These are phyloP conservation scores for Synanthedon andrenaeformis DNA, from an alignment of 2,888 invertebrate species.

Conservation along the genomic window DNA sequence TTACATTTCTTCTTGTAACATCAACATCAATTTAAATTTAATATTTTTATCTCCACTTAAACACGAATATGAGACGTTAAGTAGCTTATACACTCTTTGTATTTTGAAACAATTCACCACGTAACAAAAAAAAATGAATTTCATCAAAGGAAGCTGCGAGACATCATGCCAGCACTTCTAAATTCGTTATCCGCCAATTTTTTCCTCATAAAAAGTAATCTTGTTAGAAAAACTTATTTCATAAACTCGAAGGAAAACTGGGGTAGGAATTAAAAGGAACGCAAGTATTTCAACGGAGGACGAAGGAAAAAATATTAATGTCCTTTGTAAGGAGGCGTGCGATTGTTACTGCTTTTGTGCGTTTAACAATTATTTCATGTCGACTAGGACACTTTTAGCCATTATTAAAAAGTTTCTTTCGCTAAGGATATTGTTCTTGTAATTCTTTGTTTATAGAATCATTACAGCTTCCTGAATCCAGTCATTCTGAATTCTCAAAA, in stretches of 20 bases:
- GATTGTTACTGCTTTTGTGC: constrained; percentile 41
- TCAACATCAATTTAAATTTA: constrained; percentile 7
- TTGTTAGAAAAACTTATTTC: constrained; percentile 64
- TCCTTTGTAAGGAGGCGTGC: constrained; percentile 39
- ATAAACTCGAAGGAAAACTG: constrained; percentile 38
- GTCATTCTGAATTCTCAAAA: too few species aligned
- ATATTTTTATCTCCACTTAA: constrained; percentile 5
- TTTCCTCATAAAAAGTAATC: constrained; percentile 60
- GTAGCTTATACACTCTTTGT: constrained; percentile 30
- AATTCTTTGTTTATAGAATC: not conserved
- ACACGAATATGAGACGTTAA: constrained; percentile 29
- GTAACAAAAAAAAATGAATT: constrained; percentile 14
- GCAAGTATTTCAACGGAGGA: constrained; percentile 15
- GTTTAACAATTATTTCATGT: constrained; percentile 33
- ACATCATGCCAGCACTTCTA: constrained; percentile 23
- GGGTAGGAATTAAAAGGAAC: constrained; percentile 45
- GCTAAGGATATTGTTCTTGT: not conserved
- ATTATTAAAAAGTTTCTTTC: constrained; percentile 8
- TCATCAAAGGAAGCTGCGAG: constrained; percentile 12
- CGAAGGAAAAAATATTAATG: constrained; percentile 32
- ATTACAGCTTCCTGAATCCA: too few species aligned
- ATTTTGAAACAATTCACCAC: constrained; percentile 23
- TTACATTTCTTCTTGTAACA: too few species aligned
- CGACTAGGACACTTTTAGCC: constrained; percentile 1
- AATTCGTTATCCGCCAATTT: constrained; percentile 63